Base-by-base conservation (phyloP, 2,113 vertebrate genomes). In the Mesoclemmys tuberculata region DNA sequence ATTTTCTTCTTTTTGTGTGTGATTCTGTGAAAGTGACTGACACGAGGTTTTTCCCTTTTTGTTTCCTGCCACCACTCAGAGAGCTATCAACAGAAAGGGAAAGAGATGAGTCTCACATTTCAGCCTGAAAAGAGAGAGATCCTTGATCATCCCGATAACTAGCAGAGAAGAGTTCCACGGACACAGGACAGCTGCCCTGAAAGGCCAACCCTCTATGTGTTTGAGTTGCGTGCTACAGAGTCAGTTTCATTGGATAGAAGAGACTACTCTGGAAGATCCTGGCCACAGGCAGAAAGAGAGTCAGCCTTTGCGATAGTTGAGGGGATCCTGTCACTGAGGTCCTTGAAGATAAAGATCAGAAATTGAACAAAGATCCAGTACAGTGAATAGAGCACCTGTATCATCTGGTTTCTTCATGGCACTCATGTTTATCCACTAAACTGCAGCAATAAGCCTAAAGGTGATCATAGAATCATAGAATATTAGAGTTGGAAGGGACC, bases 11-110 rank as follows among this genome's bases (percentile, higher is more conserved):
- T 31, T 27, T 46, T 4, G 1, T 27, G 49, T 55, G 31, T 35
- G 22, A 19, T 38, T 44, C 44, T 10, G 2, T 64, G 27, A 82
- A 79, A 74, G 27, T 49, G 44, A 82, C 0, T 1, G 13, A 46
- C 52, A 44, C 0, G 29, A 90, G 14, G 7, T 55, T 51, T 38
- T 48, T 8, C 44, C 31, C 46, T 84, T 75, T 48, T 56, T 85
- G 77, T 64, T 46, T n/a, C 55, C 21, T 85, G 51, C 26, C 16
- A 82, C 31, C 82, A n/a, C 24, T 54, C 0, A 0, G 0, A 2
- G 10, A 82, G 11, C 49, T 85, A 74, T 71, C 71, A 44, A 44
- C 0, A 3, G 48, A 71, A 88, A 11, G 85, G 85, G 21, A 41
- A 38, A 85, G 77, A 85, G 6, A 4, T 3, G 13, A 21, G 24